Evolutionary conservation across 1,140 invertebrate genomes (phyloP).

Genomic region (Aphelenchoides besseyi): DNA sequence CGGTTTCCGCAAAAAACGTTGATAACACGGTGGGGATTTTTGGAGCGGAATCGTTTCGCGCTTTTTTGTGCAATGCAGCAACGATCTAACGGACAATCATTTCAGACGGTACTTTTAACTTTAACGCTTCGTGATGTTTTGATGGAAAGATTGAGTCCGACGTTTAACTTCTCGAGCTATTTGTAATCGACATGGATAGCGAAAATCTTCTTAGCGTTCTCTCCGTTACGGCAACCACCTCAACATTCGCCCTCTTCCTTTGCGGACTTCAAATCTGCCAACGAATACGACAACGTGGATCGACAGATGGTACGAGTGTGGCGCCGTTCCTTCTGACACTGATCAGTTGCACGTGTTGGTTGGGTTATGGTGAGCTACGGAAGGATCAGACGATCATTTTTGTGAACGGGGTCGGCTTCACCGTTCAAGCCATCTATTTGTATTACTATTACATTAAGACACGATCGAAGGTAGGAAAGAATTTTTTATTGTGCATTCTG

Average conservation of each 20-base stretch:
- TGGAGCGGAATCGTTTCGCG: too few relatives aligned
- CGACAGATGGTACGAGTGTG: conserved; percentile 42
- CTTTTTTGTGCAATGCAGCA: too few relatives aligned
- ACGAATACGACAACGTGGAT: conserved; percentile 41
- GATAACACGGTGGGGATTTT: too few relatives aligned
- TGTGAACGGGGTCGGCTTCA: conserved; percentile 54
- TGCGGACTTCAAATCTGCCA: conserved; percentile 52
- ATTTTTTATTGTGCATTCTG: conserved; percentile 2
- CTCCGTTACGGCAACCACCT: conserved; percentile 50
- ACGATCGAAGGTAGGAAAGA: conserved; percentile 40
- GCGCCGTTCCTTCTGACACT: conserved; percentile 50
- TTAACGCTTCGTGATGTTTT: conserved; percentile 6
- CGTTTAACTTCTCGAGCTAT: background rate
- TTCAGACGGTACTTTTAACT: background rate
- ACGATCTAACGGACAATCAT: too few relatives aligned
- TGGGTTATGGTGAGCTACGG: conserved; percentile 50
- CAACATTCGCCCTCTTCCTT: conserved; percentile 46
- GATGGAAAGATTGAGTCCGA: background rate
- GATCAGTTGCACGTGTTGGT: conserved; percentile 56
- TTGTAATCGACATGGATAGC: background rate
- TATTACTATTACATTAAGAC: conserved; percentile 57
- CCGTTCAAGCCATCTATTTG: conserved; percentile 52
- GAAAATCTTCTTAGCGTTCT: conserved; percentile 33
- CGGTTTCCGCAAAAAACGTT: too few relatives aligned
- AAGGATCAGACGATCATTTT: conserved; percentile 52